phyloP scores from a whole-genome alignment of 92 coral and sea anemone genomes.

The Paragorgia papillata region DNA sequence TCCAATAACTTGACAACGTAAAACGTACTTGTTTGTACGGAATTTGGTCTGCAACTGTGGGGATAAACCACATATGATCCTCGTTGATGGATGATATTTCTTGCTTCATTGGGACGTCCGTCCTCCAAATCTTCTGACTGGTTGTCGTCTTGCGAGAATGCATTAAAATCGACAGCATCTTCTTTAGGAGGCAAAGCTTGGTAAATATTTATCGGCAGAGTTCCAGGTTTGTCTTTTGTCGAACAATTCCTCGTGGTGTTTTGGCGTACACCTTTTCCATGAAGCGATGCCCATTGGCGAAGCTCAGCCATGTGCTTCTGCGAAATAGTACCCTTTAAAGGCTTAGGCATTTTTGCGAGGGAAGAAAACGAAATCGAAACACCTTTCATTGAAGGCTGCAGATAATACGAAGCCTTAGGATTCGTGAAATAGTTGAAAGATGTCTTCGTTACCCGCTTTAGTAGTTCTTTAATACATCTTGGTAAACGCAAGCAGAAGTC shows the following conservation, averaged over 20 bases:
- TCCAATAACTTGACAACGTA: constrained; percentile 55
- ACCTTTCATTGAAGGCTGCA: constrained; percentile 49
- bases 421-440: constrained; percentile 58
- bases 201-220: constrained; percentile 57
- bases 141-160: constrained; percentile 40
- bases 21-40: constrained; percentile 41
- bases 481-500: constrained; percentile 58
- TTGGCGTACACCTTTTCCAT: constrained; percentile 59
- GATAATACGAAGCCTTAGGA: constrained; percentile 57
- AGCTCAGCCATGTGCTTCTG: constrained; percentile 40
- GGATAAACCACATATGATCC: constrained; percentile 49
- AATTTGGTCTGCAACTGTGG: constrained; percentile 36
- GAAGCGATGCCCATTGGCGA: constrained; percentile 52
- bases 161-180: constrained; percentile 50
- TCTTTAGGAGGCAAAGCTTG: too few species aligned
- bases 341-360: constrained; percentile 54
- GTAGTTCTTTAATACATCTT: constrained; percentile 55
- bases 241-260: constrained; percentile 54
- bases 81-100: constrained; percentile 21
- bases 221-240: constrained; percentile 57
- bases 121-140: constrained; percentile 16
- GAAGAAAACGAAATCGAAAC: constrained; percentile 33
- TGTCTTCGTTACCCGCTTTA: constrained; percentile 54
- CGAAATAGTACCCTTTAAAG: constrained; percentile 42
- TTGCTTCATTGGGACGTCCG: constrained; percentile 37